phyloP scores from a whole-genome alignment of 92 coral and sea anemone species.

The Porites lobata region DNA sequence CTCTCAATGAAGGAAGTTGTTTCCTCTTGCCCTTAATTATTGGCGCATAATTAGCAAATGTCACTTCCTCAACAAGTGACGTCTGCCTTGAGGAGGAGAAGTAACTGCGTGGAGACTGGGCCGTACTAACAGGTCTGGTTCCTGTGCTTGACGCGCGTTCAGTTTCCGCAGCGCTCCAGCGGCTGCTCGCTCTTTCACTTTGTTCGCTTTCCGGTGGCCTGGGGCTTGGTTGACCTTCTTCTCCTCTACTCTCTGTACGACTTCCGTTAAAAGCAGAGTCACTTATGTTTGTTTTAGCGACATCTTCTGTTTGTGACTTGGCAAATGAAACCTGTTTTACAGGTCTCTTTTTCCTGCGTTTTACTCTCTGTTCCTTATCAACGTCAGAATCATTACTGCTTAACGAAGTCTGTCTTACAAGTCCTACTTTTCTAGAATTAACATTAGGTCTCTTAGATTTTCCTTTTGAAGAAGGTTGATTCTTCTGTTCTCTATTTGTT shows the following conservation, averaged over 20 bases:
- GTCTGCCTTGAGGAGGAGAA: constrained; percentile 45
- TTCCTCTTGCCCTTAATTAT: background rate
- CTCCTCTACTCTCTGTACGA: constrained; percentile 29
- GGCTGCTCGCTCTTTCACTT: constrained; percentile 63
- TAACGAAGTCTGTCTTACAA: background rate
- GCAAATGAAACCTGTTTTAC: constrained; percentile 50
- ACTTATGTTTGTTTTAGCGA: background rate
- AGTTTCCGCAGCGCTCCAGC: constrained; percentile 47
- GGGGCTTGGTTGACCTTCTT: constrained; percentile 31
- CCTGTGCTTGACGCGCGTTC: constrained; percentile 32
- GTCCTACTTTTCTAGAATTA: background rate
- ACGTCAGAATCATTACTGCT: constrained; percentile 21
- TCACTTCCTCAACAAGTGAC: constrained; percentile 22
- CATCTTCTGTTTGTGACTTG: background rate
- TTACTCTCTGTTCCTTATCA: background rate
- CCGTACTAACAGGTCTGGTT: constrained; percentile 40
- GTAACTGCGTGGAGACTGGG: constrained; percentile 34
- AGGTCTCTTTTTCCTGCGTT: constrained; percentile 17
- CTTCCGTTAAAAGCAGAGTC: constrained; percentile 67
- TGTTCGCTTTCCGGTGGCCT: constrained; percentile 66
- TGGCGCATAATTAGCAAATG: constrained; percentile 17
- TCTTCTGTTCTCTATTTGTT: background rate
- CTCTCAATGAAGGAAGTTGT: background rate
- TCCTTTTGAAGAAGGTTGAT: background rate
- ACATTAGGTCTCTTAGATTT: background rate